Evolutionary conservation across 2,113 vertebrate species (phyloP).

Genomic region (Petroica traversi): DNA sequence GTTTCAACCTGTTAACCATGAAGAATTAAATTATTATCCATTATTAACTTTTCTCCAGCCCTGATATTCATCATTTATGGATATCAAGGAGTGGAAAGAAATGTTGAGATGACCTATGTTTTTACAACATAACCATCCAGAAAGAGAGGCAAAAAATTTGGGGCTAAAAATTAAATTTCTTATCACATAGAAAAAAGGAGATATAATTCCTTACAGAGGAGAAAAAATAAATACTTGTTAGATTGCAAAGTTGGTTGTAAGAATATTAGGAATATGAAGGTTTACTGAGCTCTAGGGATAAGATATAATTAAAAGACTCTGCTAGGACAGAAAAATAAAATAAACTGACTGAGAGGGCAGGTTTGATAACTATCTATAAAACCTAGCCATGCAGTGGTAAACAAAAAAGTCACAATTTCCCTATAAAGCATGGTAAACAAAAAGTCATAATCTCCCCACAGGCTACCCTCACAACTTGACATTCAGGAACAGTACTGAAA

Average conservation of each 20-base stretch:
- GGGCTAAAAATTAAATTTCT: background rate
- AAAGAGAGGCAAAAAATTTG: background rate
- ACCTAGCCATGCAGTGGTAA: background rate
- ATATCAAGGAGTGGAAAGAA: background rate
- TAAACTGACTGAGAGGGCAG: background rate
- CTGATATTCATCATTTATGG: conserved; percentile 11
- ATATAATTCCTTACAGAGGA: background rate
- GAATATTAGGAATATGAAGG: background rate
- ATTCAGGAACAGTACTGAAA: background rate
- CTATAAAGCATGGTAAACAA: background rate
- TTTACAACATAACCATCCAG: background rate
- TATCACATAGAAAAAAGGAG: background rate
- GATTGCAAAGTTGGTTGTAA: background rate
- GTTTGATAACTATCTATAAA: background rate
- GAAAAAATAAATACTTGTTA: background rate
- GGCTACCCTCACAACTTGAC: background rate
- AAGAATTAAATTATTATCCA: conserved; percentile 19
- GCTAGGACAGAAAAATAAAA: background rate
- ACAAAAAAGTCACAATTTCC: background rate
- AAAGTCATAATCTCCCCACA: background rate
- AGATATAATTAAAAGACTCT: conserved; percentile 18
- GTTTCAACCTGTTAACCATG: conserved; percentile 21
- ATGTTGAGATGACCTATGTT: background rate
- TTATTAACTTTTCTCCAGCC: conserved; percentile 18
- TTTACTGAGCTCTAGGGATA: conserved; percentile 10